Percentiles rank a stretch among this genome's conserved stretches.
Evolutionary conservation across 35 echinoderm and acorn worm genomes (phyloP).

Genomic region (Hemicentrotus pulcherrimus): DNA sequence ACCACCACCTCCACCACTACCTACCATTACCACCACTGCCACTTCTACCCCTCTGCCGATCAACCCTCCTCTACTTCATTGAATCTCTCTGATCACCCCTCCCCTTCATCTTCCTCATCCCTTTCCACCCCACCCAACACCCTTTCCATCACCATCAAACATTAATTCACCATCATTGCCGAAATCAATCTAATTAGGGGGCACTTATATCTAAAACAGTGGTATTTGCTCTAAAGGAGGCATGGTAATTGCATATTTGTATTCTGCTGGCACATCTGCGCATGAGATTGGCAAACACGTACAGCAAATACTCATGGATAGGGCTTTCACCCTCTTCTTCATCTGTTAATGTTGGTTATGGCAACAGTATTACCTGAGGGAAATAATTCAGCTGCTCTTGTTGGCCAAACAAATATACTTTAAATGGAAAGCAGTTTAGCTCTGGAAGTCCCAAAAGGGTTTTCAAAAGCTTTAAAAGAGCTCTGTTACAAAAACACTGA

Average conservation of each 20-base stretch:
- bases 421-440: neutral
- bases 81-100: neutral
- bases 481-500: neutral
- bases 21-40: neutral
- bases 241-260: neutral
- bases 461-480: too few species aligned
- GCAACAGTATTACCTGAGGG: neutral
- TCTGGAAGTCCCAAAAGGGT: neutral
- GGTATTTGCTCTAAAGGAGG: neutral
- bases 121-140: neutral
- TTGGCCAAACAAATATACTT: neutral
- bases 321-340: neutral
- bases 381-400: neutral
- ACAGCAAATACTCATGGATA: neutral
- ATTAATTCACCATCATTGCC: neutral
- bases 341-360: neutral
- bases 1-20: neutral
- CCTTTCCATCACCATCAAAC: neutral
- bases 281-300: neutral
- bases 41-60: neutral
- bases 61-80: too few species aligned
- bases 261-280: constrained; percentile 7
- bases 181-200: neutral
- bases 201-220: neutral
- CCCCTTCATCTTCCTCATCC: neutral